Base-by-base conservation (phyloP, 2,797 vertebrate species). In the Acipenser ruthenus region DNA sequence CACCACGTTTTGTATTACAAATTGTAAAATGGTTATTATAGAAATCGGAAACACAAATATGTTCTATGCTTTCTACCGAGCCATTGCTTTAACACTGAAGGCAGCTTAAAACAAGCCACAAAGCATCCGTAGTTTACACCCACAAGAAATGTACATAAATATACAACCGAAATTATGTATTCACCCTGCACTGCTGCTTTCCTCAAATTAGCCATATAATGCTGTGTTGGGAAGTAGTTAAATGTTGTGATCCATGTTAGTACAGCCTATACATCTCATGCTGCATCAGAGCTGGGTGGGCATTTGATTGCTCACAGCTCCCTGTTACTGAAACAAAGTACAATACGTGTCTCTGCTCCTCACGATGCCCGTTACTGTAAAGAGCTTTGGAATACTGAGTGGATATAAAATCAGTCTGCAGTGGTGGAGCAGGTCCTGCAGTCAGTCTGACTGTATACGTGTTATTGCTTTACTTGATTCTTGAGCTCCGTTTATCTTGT, bases 161-260 rank as follows among this genome's bases (percentile, higher is more conserved):
- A 55, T 55, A 55, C n/a, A 6, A 10, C 9, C 9, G 7, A 10
- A n/a, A 55, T n/a, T 55, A 6, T 15, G 11, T 18, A 12, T 48
- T 47, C 10, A 4, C 15, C 10, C 59, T 59, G 9, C 13, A 51
- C 60, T n/a, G 10, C 12, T 10, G 37, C 47, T 49, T 49, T n/a
- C 7, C 50, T 60, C 48, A 37, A 18, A 59, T 62, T 50, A 52
- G 51, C 7, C n/a, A n/a, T 50, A 58, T 56, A 8, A 64, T 65
- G 52, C 50, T 67, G 61, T 15, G 51, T 7, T 51, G 62, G 50
- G 49, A 51, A 67, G 66, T 50, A 62, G 66, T 68, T 68, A 68
- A 68, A 55, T 62, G 60, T 63, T 51, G 50, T 68, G 67, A 68
- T 68, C 50, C 61, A 68, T 68, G 50, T 55, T 62, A 68, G 13